Base-by-base conservation (phyloP, 2,797 vertebrate species). In the Peromyscus melanophrys region DNA sequence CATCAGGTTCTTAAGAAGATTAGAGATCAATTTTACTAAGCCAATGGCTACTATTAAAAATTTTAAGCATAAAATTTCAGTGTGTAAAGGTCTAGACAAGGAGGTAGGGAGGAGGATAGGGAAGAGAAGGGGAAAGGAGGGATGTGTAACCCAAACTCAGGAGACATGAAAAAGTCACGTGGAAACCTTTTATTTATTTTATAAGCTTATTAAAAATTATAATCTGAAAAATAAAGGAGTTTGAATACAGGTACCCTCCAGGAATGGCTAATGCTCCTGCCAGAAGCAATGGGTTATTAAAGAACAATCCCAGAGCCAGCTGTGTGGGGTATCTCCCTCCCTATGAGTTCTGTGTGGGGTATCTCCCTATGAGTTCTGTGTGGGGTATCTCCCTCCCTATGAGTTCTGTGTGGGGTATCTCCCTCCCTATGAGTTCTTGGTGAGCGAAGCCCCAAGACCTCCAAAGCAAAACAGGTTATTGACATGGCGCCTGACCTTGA, bases 21-120 rank as follows among this genome's bases (percentile, higher is more conserved):
- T 46, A 78, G 71, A 49, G 59, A 69, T 87, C 71, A 63, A 13
- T 37, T 94, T 94, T 89, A 94, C 78, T 73, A 92, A 92, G 88
- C 73, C n/a, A 92, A 83, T 73, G 55, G 16, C n/a, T 87, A 71
- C 19, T 80, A 71, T 78, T 78, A 6, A 23, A 34, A 92, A 29
- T 31, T 93, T 59, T n/a, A 34, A 57, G 37, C 57, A 29, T 69
- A 67, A 55, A 78, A 86, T 86, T 67, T 37, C 59, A 76, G n/a
- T 71, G 34, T 37, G 34, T 52, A 69, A n/a, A 69, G 46, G 46
- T 69, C 12, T 37, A 52, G 69, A 65, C 23, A 52, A n/a, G 65
- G 46, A 86, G 7, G 46, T 49, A 21, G 34, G 31, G 16, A 5
- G 34, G 34, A 86, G 43, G 63, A n/a, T 7, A 34, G 63, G 43